Evolutionary conservation across 2,888 invertebrate genomes (phyloP).

Genomic region (Ochropleura leucogaster): DNA sequence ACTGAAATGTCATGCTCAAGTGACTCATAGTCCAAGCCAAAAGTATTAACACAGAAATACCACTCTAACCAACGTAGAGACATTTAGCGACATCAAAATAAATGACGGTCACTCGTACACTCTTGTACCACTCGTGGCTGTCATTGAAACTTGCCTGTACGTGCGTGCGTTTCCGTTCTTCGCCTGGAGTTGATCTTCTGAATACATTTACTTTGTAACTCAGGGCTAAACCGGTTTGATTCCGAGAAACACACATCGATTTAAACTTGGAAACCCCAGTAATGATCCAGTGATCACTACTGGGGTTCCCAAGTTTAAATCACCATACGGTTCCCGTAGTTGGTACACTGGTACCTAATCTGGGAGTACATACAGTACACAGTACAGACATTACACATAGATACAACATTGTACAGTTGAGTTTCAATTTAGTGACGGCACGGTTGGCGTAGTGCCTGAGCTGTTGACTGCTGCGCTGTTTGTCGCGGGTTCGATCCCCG

Average conservation of each 20-base stretch:
- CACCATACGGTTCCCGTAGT: no score
- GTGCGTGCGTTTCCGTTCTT: background rate
- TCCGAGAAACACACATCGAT: conserved; percentile 16
- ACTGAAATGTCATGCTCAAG: conserved; percentile 40
- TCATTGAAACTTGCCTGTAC: background rate
- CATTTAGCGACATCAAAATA: background rate
- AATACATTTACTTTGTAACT: background rate
- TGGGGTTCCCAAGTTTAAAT: background rate
- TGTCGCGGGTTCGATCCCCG: no score
- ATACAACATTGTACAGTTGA: no score
- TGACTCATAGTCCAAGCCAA: conserved; percentile 1
- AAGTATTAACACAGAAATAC: conserved; percentile 1
- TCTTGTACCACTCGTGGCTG: no score
- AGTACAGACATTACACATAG: no score
- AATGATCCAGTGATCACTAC: background rate
- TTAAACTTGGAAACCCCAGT: background rate
- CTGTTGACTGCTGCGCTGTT: no score
- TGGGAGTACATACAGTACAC: no score
- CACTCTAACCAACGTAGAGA: background rate
- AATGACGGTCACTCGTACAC: background rate
- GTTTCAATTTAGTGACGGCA: no score
- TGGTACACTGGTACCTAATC: no score
- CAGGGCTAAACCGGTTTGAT: background rate
- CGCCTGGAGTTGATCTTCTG: background rate
- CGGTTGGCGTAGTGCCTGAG: no score